Evolutionary conservation across 2,113 vertebrate species (phyloP).

Genomic region (Calidris pygmaea): DNA sequence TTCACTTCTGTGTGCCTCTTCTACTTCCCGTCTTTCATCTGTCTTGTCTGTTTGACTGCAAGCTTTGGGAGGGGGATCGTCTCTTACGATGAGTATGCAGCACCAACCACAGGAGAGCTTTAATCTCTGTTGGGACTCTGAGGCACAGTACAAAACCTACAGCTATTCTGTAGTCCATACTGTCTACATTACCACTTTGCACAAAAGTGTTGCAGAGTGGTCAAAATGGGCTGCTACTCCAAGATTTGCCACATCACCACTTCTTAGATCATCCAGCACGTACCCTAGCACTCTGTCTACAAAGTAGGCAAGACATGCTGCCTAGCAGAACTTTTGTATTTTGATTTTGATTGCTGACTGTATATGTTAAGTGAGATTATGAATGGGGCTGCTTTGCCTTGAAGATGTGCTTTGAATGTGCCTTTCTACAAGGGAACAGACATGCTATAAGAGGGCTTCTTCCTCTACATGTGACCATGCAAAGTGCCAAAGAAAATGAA

Average conservation of each 20-base stretch:
- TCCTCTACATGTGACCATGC: background rate
- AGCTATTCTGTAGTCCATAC: conserved; percentile 22
- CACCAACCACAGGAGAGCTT: conserved; percentile 46
- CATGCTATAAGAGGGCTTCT: background rate
- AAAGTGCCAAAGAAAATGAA: background rate
- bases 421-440: background rate
- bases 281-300: background rate
- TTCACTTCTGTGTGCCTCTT: conserved; percentile 27
- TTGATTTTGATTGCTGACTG: background rate
- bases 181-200: background rate
- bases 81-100: conserved; percentile 15
- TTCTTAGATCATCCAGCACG: background rate
- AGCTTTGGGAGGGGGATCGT: conserved; percentile 23
- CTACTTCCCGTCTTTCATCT: conserved; percentile 18
- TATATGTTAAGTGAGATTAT: background rate
- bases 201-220: background rate
- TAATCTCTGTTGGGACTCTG: conserved; percentile 57
- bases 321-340: background rate
- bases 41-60: conserved; percentile 30
- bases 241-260: background rate
- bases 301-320: background rate
- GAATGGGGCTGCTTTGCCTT: background rate
- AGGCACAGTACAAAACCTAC: conserved; percentile 28
- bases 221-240: background rate
- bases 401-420: background rate